These are phyloP conservation scores for Eptesicus fuscus DNA, from an alignment of 2,113 vertebrate genomes.

Conservation along the genomic window DNA sequence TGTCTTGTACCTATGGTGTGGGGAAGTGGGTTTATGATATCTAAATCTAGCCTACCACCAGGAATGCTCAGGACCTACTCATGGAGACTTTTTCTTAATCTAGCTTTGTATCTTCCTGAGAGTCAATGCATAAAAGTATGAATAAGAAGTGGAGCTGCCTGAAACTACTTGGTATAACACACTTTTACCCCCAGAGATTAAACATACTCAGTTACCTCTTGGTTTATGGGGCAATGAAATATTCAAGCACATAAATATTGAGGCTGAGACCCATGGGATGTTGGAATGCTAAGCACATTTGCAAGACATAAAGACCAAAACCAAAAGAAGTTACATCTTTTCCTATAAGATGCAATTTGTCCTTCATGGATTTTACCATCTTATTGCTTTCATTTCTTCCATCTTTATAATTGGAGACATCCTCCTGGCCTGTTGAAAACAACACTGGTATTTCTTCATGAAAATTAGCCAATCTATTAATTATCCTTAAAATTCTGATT, in stretches of 20 bases:
- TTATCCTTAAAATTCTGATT: conserved; percentile 68
- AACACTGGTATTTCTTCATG: conserved; percentile 53
- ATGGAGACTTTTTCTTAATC: background rate
- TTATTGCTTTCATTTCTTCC: conserved; percentile 65
- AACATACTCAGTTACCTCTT: conserved; percentile 77
- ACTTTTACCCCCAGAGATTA: conserved; percentile 52
- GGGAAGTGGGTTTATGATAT: too few relatives aligned
- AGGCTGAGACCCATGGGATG: conserved; percentile 70
- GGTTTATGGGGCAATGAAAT: conserved; percentile 81
- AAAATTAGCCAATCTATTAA: conserved; percentile 65
- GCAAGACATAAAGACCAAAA: conserved; percentile 70
- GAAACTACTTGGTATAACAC: conserved; percentile 63
- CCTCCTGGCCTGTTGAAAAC: conserved; percentile 37
- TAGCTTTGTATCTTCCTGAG: background rate
- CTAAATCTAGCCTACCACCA: too few relatives aligned
- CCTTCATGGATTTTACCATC: conserved; percentile 52
- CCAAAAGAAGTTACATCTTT: conserved; percentile 80
- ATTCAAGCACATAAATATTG: conserved; percentile 79
- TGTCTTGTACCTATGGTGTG: too few relatives aligned
- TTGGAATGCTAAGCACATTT: conserved; percentile 72
- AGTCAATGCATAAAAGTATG: background rate
- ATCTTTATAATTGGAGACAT: conserved; percentile 60
- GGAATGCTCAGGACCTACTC: too few relatives aligned
- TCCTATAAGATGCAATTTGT: conserved; percentile 75
- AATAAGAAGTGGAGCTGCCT: conserved; percentile 46